These are phyloP conservation scores for Castor canadensis DNA, from an alignment of 2,113 vertebrate genomes.

Conservation along the genomic window DNA sequence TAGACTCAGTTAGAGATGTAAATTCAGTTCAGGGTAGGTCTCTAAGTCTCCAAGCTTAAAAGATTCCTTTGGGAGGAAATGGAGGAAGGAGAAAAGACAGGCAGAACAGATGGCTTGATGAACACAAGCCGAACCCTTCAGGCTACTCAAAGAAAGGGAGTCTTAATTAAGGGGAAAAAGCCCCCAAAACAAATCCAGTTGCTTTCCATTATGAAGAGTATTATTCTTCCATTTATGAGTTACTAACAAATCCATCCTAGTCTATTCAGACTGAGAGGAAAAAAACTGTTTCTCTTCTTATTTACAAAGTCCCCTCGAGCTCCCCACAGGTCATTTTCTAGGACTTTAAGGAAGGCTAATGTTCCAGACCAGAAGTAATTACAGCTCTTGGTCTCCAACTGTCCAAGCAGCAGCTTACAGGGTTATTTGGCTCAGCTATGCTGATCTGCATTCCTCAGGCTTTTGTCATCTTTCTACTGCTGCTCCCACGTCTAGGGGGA, in stretches of 20 bases:
- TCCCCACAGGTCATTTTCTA: background rate
- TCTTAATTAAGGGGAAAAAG: slow-evolving; percentile 11
- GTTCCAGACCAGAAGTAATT: slow-evolving; percentile 67
- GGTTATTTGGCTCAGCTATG: slow-evolving; percentile 39
- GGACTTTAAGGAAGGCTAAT: slow-evolving; percentile 42
- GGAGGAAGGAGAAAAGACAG: background rate
- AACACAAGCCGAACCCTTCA: background rate
- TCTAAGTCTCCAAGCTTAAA: background rate
- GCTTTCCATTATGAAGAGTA: background rate
- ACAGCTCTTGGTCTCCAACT: slow-evolving; percentile 50
- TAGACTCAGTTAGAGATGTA: slow-evolving; percentile 43
- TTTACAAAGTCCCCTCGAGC: background rate
- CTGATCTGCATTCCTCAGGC: background rate
- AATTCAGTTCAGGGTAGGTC: slow-evolving; percentile 43
- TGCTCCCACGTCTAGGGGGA: background rate
- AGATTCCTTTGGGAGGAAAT: background rate
- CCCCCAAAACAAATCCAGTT: background rate
- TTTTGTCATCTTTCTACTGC: slow-evolving; percentile 26
- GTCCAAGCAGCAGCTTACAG: background rate
- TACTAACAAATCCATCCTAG: background rate
- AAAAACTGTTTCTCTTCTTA: background rate
- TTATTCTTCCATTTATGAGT: background rate
- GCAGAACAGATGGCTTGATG: slow-evolving; percentile 6
- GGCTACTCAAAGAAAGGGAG: background rate
- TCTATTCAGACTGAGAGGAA: background rate